A percentile compares a stretch with the other conserved stretches of the same genome.
phyloP scores from a whole-genome alignment of 2,797 vertebrate genomes.

The Eremophila alpestris region DNA sequence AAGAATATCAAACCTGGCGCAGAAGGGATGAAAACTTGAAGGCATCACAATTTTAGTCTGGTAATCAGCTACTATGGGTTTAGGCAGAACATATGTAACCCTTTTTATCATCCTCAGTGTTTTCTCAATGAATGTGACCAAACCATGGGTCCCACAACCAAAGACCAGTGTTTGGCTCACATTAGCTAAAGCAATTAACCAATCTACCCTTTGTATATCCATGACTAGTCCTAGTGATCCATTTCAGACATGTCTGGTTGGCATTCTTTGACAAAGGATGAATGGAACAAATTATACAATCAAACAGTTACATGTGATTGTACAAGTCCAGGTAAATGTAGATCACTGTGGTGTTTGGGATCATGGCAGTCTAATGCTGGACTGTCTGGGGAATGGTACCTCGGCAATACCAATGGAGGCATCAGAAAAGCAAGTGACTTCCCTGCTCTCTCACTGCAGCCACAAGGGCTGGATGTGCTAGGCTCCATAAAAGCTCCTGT shows the following conservation, averaged over 20 bases:
- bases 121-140: fast-evolving
- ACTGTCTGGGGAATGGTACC: background rate
- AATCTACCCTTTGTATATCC: background rate
- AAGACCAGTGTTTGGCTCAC: background rate
- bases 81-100: background rate
- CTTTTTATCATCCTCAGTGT: background rate
- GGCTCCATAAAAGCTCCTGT: background rate
- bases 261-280: background rate
- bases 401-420: background rate
- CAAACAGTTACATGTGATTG: background rate
- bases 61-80: background rate
- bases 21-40: background rate
- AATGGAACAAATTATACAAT: background rate
- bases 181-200: background rate
- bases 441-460: background rate
- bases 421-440: background rate
- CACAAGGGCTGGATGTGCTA: background rate
- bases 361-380: background rate
- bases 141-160: background rate
- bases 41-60: background rate
- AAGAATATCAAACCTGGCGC: background rate
- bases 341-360: fast-evolving
- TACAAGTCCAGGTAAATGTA: background rate
- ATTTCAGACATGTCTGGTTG: background rate
- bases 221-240: background rate